These are phyloP conservation scores for Uloborus plumipes DNA, from an alignment of 2,888 invertebrate genomes.

Conservation along the genomic window DNA sequence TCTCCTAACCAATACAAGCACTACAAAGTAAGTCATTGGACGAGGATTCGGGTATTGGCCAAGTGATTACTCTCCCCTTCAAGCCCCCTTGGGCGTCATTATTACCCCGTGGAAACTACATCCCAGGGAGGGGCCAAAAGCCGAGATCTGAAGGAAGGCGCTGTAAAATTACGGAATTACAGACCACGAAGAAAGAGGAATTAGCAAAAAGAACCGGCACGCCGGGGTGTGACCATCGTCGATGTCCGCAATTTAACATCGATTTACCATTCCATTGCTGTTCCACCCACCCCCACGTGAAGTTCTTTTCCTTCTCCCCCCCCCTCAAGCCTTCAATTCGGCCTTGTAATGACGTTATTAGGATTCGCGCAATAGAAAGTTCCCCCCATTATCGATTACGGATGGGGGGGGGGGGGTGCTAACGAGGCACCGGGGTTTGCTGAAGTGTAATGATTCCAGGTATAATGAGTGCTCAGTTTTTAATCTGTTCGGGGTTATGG, in stretches of 20 bases:
- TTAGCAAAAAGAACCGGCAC: conserved; percentile 7
- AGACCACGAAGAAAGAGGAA: background rate
- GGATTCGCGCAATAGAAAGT: background rate
- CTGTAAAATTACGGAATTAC: conserved; percentile 37
- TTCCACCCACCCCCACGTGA: background rate
- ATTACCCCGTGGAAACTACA: conserved; percentile 19
- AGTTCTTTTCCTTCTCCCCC: too few species aligned
- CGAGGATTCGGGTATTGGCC: too few species aligned
- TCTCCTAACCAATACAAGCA: too few species aligned
- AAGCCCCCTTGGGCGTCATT: conserved; percentile 36
- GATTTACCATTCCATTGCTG: conserved; percentile 29
- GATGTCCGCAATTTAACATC: conserved; percentile 51
- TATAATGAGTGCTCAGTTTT: too few species aligned
- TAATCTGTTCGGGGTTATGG: too few species aligned
- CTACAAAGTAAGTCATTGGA: too few species aligned
- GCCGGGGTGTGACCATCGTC: conserved; percentile 31
- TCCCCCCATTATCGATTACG: background rate
- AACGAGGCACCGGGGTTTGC: background rate
- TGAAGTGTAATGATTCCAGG: background rate
- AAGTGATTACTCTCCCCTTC: too few species aligned
- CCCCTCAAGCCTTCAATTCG: conserved; percentile 5
- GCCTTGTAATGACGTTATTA: conserved; percentile 35
- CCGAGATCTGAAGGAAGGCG: conserved; percentile 22
- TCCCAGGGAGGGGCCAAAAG: conserved; percentile 1
- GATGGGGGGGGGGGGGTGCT: background rate